These are phyloP conservation scores for Malthinus flaveolus DNA, from an alignment of 2,888 invertebrate species.

Conservation along the genomic window DNA sequence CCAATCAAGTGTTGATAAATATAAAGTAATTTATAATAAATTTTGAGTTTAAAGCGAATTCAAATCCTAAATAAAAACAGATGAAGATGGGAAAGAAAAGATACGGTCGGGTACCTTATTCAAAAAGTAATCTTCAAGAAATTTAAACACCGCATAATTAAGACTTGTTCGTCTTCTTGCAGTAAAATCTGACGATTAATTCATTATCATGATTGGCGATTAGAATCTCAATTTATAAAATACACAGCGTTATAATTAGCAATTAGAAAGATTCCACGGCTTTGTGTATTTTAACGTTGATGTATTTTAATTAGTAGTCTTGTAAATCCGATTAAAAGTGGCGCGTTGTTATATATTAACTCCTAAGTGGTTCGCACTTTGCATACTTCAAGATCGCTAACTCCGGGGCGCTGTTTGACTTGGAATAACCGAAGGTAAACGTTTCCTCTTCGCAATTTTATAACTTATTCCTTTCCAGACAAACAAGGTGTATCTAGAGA, in stretches of 20 bases:
- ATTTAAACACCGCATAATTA: conserved; percentile 32
- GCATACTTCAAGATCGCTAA: conserved; percentile 47
- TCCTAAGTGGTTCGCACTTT: conserved; percentile 52
- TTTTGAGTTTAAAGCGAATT: conserved; percentile 13
- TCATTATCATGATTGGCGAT: conserved; percentile 57
- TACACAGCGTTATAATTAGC: conserved; percentile 57
- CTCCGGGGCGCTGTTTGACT: conserved; percentile 39
- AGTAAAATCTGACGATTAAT: conserved; percentile 52
- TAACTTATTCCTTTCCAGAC: conserved; percentile 50
- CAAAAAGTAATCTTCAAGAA: conserved; percentile 28
- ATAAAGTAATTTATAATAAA: background rate
- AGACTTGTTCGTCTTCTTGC: conserved; percentile 45
- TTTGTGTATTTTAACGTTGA: conserved; percentile 51
- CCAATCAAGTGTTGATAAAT: conserved; percentile 8
- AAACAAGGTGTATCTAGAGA: conserved; percentile 55
- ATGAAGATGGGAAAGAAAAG: conserved; percentile 15
- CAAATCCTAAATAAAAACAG: conserved; percentile 14
- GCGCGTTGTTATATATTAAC: conserved; percentile 51
- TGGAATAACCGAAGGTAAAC: conserved; percentile 46
- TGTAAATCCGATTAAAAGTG: conserved; percentile 55
- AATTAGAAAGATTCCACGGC: conserved; percentile 53
- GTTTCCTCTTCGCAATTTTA: conserved; percentile 45
- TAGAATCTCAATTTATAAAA: conserved; percentile 57
- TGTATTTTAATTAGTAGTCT: conserved; percentile 55
- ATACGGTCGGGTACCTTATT: conserved; percentile 21